These are phyloP conservation scores for Lepetodrilus schrolli DNA, from an alignment of 2,888 invertebrate genomes.

Conservation along the genomic window DNA sequence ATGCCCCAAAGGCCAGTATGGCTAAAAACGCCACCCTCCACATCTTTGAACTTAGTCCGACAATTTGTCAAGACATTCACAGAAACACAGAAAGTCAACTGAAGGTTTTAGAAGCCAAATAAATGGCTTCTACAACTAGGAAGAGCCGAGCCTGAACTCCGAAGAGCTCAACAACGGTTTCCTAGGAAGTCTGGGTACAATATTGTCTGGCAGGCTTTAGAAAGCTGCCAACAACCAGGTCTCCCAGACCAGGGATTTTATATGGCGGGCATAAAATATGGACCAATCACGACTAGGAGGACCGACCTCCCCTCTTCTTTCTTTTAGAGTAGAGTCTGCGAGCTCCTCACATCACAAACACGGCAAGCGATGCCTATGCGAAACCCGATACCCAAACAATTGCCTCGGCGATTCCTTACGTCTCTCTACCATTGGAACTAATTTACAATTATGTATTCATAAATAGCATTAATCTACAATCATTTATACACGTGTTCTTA, in stretches of 20 bases:
- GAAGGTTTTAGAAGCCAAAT: constrained; percentile 23
- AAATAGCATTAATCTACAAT: too few species aligned
- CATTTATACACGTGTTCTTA: too few species aligned
- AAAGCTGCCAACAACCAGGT: constrained; percentile 29
- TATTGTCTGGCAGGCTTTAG: constrained; percentile 30
- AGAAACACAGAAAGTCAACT: not conserved
- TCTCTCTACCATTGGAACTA: not conserved
- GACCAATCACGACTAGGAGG: constrained; percentile 21
- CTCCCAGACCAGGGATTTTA: constrained; percentile 27
- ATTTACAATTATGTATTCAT: too few species aligned
- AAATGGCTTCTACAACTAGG: constrained; percentile 28
- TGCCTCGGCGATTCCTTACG: not conserved
- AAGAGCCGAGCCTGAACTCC: constrained; percentile 33
- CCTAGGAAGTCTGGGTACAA: constrained; percentile 26
- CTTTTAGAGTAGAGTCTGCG: not conserved
- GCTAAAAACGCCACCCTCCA: constrained; percentile 24
- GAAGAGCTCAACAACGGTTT: constrained; percentile 31
- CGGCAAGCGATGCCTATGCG: not conserved
- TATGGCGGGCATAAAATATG: constrained; percentile 33
- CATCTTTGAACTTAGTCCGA: constrained; percentile 18
- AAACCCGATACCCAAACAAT: not conserved
- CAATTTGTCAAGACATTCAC: constrained; percentile 28
- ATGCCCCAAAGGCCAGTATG: constrained; percentile 12
- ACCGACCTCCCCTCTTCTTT: not conserved
- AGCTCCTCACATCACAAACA: not conserved